Conservation (phyloP, 1,140 invertebrate species). For the Diprion similis region DNA sequence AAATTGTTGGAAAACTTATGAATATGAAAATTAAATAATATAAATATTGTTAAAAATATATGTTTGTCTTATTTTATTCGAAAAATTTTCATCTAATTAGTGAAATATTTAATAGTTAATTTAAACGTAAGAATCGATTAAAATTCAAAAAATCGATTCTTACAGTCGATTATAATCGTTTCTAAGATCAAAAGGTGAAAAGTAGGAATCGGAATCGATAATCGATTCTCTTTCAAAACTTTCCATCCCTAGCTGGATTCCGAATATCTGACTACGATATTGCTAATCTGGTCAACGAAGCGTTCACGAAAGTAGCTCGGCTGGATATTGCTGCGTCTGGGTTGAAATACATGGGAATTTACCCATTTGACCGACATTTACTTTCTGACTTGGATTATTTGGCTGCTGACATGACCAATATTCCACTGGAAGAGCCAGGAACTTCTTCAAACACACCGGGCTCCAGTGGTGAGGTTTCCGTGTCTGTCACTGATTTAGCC, state of each 20-base stretch:
- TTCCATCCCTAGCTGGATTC: constrained; percentile 27
- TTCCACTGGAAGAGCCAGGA: background rate
- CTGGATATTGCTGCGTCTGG: constrained; percentile 42
- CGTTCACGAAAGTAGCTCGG: constrained; percentile 44
- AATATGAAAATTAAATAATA: too few relatives aligned
- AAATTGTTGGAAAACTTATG: too few relatives aligned
- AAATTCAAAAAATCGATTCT: background rate
- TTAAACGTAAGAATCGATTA: constrained; percentile 11
- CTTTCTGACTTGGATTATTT: constrained; percentile 6
- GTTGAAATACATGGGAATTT: constrained; percentile 46
- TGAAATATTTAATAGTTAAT: too few relatives aligned
- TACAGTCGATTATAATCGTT: background rate
- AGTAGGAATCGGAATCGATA: background rate
- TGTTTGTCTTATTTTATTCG: too few relatives aligned
- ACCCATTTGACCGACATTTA: constrained; percentile 42
- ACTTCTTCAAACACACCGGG: too few relatives aligned
- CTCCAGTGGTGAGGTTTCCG: too few relatives aligned
- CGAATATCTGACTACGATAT: constrained; percentile 11
- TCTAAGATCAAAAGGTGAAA: too few relatives aligned
- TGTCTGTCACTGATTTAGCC: too few relatives aligned
- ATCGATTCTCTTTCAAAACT: too few relatives aligned
- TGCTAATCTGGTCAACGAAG: constrained; percentile 41
- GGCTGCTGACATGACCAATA: background rate
- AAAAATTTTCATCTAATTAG: too few relatives aligned
- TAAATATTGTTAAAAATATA: too few relatives aligned